phyloP scores from a whole-genome alignment of 2,113 vertebrate species.

The Camelus bactrianus region DNA sequence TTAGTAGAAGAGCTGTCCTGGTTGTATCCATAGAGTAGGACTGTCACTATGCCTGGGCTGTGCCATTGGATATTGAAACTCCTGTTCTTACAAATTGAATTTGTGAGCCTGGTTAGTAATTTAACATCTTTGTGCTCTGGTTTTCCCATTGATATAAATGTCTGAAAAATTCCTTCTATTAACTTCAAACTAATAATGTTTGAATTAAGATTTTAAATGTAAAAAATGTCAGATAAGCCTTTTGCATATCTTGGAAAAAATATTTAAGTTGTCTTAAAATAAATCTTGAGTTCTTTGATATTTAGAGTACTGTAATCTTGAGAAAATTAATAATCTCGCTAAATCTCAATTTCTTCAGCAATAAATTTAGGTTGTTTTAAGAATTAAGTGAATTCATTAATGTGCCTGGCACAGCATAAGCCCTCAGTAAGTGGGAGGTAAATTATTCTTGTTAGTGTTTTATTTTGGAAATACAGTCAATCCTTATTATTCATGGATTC shows the following conservation, averaged over 20 bases:
- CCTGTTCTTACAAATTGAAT: not conserved
- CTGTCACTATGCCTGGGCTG: not conserved
- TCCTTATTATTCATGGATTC: not conserved
- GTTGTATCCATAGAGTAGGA: not conserved
- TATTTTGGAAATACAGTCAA: not conserved
- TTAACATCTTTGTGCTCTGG: not conserved
- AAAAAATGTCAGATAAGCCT: not conserved
- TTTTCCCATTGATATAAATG: not conserved
- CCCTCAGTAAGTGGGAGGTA: not conserved
- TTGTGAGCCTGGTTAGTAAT: not conserved
- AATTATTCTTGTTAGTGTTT: not conserved
- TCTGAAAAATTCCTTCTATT: conserved; percentile 7
- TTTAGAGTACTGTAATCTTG: not conserved
- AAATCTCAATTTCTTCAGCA: not conserved
- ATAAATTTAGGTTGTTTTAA: not conserved
- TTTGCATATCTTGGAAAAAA: not conserved
- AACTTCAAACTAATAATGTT: not conserved
- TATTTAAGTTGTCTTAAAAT: conserved; percentile 1
- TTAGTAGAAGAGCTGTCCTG: not conserved
- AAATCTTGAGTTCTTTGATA: not conserved
- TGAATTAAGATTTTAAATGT: not conserved
- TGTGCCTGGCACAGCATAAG: not conserved
- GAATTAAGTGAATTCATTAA: not conserved
- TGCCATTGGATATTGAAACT: not conserved
- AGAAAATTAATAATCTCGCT: not conserved